Conservation (phyloP, 2,888 invertebrate species). For the Cryptops parisi region DNA sequence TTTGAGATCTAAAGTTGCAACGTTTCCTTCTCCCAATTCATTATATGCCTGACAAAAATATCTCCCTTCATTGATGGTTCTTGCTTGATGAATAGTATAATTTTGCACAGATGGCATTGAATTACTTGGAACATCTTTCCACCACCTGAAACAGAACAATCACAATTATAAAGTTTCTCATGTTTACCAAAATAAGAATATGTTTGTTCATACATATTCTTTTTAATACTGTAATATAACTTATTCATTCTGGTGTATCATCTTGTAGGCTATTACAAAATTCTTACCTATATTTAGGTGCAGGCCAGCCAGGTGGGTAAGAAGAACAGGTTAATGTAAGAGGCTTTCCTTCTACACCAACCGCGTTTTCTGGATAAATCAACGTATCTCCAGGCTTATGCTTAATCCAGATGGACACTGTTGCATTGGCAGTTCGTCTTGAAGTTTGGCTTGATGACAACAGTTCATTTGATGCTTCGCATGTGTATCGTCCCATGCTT, state of each 20-base stretch:
- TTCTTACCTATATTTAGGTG: slow-evolving; percentile 49
- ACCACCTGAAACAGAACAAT: slow-evolving; percentile 43
- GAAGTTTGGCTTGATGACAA: slow-evolving; percentile 52
- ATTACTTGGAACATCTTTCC: slow-evolving; percentile 48
- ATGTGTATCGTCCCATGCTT: slow-evolving; percentile 76
- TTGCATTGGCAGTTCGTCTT: slow-evolving; percentile 63
- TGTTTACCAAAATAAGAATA: no score
- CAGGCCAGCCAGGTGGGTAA: slow-evolving; percentile 83
- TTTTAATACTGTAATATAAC: no score
- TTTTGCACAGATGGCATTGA: slow-evolving; percentile 62
- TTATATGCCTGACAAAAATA: slow-evolving; percentile 84
- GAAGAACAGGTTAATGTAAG: slow-evolving; percentile 65
- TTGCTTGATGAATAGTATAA: slow-evolving; percentile 70
- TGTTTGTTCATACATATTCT: no score
- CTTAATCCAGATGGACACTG: slow-evolving; percentile 64
- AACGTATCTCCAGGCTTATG: slow-evolving; percentile 72
- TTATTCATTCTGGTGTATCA: no score
- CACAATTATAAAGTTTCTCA: not conserved
- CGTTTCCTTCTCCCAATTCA: slow-evolving; percentile 71
- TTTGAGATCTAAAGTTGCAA: slow-evolving; percentile 65
- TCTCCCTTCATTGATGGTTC: slow-evolving; percentile 64
- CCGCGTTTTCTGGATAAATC: slow-evolving; percentile 51
- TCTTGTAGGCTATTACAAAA: no score
- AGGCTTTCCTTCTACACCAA: slow-evolving; percentile 27
- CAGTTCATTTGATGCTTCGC: slow-evolving; percentile 71